These are phyloP conservation scores for Chamaedrilus cognettii DNA, from an alignment of 2,888 invertebrate genomes.

Conservation along the genomic window DNA sequence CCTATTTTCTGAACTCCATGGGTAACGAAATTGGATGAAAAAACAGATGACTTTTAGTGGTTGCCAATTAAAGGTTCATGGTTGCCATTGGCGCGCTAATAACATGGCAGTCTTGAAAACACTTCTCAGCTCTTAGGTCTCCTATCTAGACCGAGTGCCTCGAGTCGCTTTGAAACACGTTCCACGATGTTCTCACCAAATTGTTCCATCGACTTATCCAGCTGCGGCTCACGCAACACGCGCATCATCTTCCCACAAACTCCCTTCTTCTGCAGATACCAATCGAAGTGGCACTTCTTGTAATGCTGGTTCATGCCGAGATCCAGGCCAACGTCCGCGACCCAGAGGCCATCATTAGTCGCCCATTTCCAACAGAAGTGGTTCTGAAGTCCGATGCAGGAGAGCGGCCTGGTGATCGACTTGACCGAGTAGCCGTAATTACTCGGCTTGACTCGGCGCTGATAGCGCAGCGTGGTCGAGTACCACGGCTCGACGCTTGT, in stretches of 20 bases:
- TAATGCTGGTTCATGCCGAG: slow-evolving; percentile 31
- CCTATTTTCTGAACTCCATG: no score
- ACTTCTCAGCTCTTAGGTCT: no score
- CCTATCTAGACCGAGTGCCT: no score
- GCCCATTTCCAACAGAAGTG: slow-evolving; percentile 30
- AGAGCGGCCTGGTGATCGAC: slow-evolving; percentile 23
- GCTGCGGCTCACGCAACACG: not conserved
- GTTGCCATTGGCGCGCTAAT: no score
- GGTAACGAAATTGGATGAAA: no score
- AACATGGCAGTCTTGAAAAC: no score
- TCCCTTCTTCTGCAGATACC: slow-evolving; percentile 19
- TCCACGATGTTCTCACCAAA: no score
- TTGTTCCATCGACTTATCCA: slow-evolving; percentile 5
- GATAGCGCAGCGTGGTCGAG: slow-evolving; percentile 22
- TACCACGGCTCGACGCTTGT: slow-evolving; percentile 20
- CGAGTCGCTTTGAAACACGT: no score
- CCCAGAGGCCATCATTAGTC: slow-evolving; percentile 18
- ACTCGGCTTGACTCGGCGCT: slow-evolving; percentile 23
- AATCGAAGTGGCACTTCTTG: slow-evolving; percentile 34
- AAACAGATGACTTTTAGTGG: no score
- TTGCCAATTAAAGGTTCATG: no score
- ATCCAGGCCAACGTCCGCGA: slow-evolving; percentile 15
- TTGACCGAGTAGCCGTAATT: slow-evolving; percentile 26
- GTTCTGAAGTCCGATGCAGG: slow-evolving; percentile 33
- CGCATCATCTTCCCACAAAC: no score